Conservation (phyloP, 2,113 vertebrate genomes). For the Struthidea cinerea region DNA sequence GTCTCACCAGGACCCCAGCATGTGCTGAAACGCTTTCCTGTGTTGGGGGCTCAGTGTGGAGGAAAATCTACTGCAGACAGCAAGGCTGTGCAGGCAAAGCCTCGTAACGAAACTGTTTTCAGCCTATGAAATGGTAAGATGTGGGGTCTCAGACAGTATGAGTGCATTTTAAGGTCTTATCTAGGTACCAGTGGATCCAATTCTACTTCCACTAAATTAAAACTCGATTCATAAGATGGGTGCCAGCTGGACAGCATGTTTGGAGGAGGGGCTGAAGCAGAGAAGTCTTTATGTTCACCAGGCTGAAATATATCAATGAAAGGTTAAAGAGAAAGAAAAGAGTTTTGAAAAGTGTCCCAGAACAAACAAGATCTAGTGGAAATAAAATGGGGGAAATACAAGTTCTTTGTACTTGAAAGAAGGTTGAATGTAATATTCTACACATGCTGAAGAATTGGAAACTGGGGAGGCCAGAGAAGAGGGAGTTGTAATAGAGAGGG, state of each 20-base stretch:
- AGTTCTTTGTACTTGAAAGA: slow-evolving; percentile 30
- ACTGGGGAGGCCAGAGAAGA: slow-evolving; percentile 25
- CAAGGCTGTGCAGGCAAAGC: neutral
- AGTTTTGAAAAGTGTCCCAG: slow-evolving; percentile 30
- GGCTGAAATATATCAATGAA: slow-evolving; percentile 3
- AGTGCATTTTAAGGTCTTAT: neutral
- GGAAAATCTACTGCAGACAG: neutral
- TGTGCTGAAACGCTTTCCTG: neutral
- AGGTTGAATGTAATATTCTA: slow-evolving; percentile 22
- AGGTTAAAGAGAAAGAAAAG: neutral
- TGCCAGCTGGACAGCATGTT: neutral
- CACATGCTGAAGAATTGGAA: slow-evolving; percentile 27
- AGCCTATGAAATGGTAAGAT: neutral
- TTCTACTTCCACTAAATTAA: neutral
- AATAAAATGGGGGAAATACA: slow-evolving; percentile 33
- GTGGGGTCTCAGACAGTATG: neutral
- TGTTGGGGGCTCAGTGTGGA: neutral
- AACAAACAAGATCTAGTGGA: neutral
- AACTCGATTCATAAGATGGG: neutral
- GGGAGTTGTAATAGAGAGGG: slow-evolving; percentile 37
- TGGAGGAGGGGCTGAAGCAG: neutral
- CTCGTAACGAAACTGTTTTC: neutral
- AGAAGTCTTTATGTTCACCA: neutral
- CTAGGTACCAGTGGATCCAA: neutral
- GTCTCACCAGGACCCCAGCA: neutral